phyloP scores from a whole-genome alignment of 2,888 invertebrate species.

The Anticlea derivata region DNA sequence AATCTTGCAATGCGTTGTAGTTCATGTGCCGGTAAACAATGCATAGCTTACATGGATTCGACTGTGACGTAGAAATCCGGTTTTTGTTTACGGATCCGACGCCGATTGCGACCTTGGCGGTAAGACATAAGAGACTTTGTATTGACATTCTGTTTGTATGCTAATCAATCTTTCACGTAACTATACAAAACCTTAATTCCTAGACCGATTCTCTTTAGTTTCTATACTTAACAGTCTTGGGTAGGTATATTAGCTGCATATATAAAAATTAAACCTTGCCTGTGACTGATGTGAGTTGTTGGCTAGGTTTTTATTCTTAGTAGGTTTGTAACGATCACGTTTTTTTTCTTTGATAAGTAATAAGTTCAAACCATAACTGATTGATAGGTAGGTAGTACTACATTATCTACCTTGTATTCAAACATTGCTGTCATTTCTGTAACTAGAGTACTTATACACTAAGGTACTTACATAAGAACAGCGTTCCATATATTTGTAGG shows the following conservation, averaged over 20 bases:
- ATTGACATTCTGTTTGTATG: constrained; percentile 31
- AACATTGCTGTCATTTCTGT: constrained; percentile 4
- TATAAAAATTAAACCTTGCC: constrained; percentile 18
- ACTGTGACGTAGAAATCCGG: constrained; percentile 68
- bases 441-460: not conserved
- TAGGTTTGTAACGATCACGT: too few relatives aligned
- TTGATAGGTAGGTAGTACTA: not conserved
- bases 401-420: constrained; percentile 5
- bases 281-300: constrained; percentile 22
- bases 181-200: too few relatives aligned
- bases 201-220: not conserved
- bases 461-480: too few relatives aligned
- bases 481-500: too few relatives aligned
- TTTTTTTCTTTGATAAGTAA: constrained; percentile 19
- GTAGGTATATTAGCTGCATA: too few relatives aligned
- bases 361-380: constrained; percentile 20
- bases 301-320: not conserved
- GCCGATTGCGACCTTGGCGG: constrained; percentile 69
- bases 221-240: not conserved
- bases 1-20: constrained; percentile 46
- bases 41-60: constrained; percentile 57
- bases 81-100: constrained; percentile 70
- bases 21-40: constrained; percentile 57
- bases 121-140: constrained; percentile 53
- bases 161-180: constrained; percentile 30